phyloP scores from a whole-genome alignment of 2,888 invertebrate species.

The Calliphora vomitoria region DNA sequence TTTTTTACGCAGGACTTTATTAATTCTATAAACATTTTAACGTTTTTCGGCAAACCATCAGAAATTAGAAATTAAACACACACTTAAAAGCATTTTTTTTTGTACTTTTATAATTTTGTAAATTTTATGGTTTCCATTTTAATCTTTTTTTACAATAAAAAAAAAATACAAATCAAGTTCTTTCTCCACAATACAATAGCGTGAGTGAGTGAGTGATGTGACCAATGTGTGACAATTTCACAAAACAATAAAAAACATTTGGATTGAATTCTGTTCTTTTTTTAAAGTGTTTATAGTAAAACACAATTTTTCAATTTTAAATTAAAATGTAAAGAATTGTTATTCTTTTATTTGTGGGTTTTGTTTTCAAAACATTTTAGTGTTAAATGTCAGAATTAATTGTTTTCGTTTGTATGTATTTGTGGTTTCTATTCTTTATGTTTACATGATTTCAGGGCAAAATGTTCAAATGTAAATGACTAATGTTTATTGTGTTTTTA shows the following conservation, averaged over 20 bases:
- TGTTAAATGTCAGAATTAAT: constrained; percentile 67
- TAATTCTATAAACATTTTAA: constrained; percentile 47
- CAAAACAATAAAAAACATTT: constrained; percentile 44
- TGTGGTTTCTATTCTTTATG: constrained; percentile 21
- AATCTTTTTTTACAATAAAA: constrained; percentile 55
- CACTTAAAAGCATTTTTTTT: constrained; percentile 4
- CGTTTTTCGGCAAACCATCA: neutral
- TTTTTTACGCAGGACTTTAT: constrained; percentile 73
- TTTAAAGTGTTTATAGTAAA: constrained; percentile 2
- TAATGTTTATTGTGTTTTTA: constrained; percentile 58
- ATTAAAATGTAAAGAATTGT: constrained; percentile 27
- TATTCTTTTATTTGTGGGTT: constrained; percentile 17
- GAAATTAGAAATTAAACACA: constrained; percentile 27
- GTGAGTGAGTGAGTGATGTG: constrained; percentile 71
- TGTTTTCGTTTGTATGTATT: constrained; percentile 52
- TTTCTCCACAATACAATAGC: constrained; percentile 12
- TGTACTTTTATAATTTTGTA: constrained; percentile 16
- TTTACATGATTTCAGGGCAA: constrained; percentile 17
- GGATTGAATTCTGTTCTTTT: constrained; percentile 21
- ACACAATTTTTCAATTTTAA: constrained; percentile 68
- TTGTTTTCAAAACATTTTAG: constrained; percentile 54
- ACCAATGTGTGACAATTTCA: constrained; percentile 66
- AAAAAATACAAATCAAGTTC: constrained; percentile 9
- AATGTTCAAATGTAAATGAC: constrained; percentile 55
- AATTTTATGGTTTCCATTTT: constrained; percentile 59